Evolutionary conservation across 2,797 vertebrate species (phyloP), one percentile per base, ranked within the genome.

Genomic region (Gephyroberyx darwinii): DNA sequence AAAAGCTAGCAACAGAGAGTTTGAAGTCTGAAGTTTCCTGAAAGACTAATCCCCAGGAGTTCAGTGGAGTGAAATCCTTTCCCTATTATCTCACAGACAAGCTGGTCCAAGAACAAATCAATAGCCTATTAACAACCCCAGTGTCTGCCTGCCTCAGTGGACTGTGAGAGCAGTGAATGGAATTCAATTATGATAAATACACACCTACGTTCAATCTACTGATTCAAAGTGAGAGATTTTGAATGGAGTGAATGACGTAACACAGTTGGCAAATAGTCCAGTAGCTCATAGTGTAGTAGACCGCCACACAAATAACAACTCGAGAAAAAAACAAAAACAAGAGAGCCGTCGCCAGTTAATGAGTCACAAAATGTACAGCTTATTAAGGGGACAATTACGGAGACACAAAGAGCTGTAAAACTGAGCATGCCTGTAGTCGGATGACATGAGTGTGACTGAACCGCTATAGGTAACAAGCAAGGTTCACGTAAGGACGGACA

Each of bases 101-200:
- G 73, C 72, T 45, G 64, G 64, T 77, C 73, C 74, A 65, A 65
- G 77, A 74, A 70, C 75, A 70, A 89, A 92, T 89, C 89, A 91
- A 93, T 91, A 89, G 80, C 65, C 80, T 83, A 91, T 90, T 90
- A 91, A 90, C 86, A 88, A 80, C 58, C 66, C 61, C 71, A 71
- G 69, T 30, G 5, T 78, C 69, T 70, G 66, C 60, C 59, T 55
- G 53, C 70, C 77, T 65, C 67, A 4, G 3, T 63, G 72, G 78
- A 86, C 75, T 77, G 68, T 45, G 63, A 61, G 58, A 57, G 57
- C 52, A 84, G 61, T 71, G 82, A 91, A 77, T 39, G 48, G 80
- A 80, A 84, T 91, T 90, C 81, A 89, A 83, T 86, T 87, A 79
- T 75, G 74, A 80, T 81, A 83, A 85, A 89, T 77, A 82, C 65